Evolutionary conservation across 92 coral and sea anemone genomes (phyloP).

Genomic region (Scolanthus callimorphus): DNA sequence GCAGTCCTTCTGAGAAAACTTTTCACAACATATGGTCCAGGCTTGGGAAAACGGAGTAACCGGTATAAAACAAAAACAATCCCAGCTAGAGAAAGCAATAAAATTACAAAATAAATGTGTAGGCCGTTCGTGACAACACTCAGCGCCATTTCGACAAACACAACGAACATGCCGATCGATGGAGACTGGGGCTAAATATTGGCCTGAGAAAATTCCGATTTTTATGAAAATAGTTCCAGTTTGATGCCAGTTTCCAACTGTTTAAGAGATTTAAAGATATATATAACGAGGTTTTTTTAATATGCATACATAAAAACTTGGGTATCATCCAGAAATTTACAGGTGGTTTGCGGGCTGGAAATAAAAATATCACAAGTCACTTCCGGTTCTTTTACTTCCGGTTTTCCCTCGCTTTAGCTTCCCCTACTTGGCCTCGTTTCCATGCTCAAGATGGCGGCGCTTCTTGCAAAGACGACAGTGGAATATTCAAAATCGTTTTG

Average conservation of each 20-base stretch:
- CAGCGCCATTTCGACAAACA: slow-evolving; percentile 78
- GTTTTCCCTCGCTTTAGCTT: too few species aligned
- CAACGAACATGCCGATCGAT: slow-evolving; percentile 52
- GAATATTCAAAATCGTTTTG: too few species aligned
- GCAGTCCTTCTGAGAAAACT: slow-evolving; percentile 65
- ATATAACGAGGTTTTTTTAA: not conserved
- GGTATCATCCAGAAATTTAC: not conserved
- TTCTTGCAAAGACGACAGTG: too few species aligned
- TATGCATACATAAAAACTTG: not conserved
- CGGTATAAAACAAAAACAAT: slow-evolving; percentile 59
- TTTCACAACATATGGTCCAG: slow-evolving; percentile 83
- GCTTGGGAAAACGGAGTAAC: slow-evolving; percentile 78
- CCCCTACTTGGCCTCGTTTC: too few species aligned
- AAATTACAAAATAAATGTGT: slow-evolving; percentile 66
- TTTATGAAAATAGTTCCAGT: not conserved
- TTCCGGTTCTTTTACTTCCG: too few species aligned
- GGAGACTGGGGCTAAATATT: not conserved
- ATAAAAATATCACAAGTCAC: too few species aligned
- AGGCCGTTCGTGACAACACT: slow-evolving; percentile 74
- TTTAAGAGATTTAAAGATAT: too few species aligned
- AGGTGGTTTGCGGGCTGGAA: slow-evolving; percentile 13
- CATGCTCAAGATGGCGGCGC: too few species aligned
- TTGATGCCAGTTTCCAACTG: too few species aligned
- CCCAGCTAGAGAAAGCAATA: slow-evolving; percentile 50
- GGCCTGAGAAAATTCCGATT: not conserved